A percentile compares a stretch with the other conserved stretches of the same genome.
phyloP scores from a whole-genome alignment of 2,888 invertebrate species.

The Drosophila niveifrons region DNA sequence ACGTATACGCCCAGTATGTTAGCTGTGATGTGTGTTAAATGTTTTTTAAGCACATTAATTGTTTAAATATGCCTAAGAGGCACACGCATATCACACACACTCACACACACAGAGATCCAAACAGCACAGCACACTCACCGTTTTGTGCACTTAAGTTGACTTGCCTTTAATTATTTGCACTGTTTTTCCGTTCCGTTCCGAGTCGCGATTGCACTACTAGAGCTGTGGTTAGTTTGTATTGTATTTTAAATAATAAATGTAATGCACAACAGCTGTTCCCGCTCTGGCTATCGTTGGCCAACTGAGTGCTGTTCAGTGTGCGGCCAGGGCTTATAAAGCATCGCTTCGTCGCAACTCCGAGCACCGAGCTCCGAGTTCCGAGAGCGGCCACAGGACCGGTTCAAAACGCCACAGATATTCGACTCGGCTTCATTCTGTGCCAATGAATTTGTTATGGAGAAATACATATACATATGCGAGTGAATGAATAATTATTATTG shows the following conservation, averaged over 20 bases:
- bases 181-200: constrained; percentile 36
- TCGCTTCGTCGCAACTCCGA: constrained; percentile 28
- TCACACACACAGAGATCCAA: constrained; percentile 30
- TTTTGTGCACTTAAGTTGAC: constrained; percentile 66
- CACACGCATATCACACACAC: constrained; percentile 35
- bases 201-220: constrained; percentile 3
- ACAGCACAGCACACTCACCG: constrained; percentile 46
- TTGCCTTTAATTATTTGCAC: constrained; percentile 79
- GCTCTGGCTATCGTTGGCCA: constrained; percentile 56
- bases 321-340: constrained; percentile 70
- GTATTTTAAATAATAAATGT: neutral
- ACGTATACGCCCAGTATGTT: constrained; percentile 66
- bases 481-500: constrained; percentile 14
- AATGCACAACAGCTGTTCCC: constrained; percentile 46
- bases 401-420: constrained; percentile 40
- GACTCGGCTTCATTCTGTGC: neutral
- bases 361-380: constrained; percentile 2
- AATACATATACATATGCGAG: neutral
- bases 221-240: constrained; percentile 6
- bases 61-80: constrained; percentile 59
- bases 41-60: constrained; percentile 63
- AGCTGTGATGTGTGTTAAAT: constrained; percentile 19
- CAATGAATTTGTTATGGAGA: constrained; percentile 41
- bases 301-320: constrained; percentile 71
- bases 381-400: constrained; percentile 69